These are phyloP conservation scores for Thereva nobilitata DNA, from an alignment of 2,888 invertebrate genomes.

Conservation along the genomic window DNA sequence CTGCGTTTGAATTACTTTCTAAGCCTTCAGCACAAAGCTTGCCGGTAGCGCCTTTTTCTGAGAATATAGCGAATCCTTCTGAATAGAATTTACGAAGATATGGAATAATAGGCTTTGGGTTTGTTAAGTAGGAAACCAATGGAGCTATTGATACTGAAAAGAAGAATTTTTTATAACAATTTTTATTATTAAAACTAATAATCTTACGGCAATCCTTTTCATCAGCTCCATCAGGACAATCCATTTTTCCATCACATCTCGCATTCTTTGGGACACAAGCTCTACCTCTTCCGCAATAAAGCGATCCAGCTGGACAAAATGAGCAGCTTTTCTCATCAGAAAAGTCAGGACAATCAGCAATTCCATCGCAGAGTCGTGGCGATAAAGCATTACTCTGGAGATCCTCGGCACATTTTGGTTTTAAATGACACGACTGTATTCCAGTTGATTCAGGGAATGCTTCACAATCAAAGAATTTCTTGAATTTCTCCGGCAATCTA, in stretches of 20 bases:
- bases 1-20: conserved; percentile 63
- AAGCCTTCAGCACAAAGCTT: conserved; percentile 82
- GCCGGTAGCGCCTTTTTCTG: conserved; percentile 78
- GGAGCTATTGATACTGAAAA: conserved; percentile 75
- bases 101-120: conserved; percentile 69
- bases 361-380: conserved; percentile 81
- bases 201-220: conserved; percentile 83
- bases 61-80: conserved; percentile 83
- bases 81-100: conserved; percentile 71
- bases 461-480: conserved; percentile 75
- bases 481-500: conserved; percentile 71
- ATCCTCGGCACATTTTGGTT: conserved; percentile 79
- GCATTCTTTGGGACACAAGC: conserved; percentile 72
- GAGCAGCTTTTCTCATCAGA: conserved; percentile 80
- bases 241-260: conserved; percentile 79
- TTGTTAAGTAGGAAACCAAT: conserved; percentile 66
- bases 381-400: conserved; percentile 76
- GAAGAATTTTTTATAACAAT: not conserved
- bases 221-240: conserved; percentile 86
- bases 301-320: conserved; percentile 71
- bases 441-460: conserved; percentile 80
- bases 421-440: conserved; percentile 72
- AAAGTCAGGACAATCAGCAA: conserved; percentile 82
- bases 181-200: not conserved
- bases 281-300: conserved; percentile 80